Conservation (phyloP, 1,140 invertebrate genomes). For the Monomorium pharaonis region DNA sequence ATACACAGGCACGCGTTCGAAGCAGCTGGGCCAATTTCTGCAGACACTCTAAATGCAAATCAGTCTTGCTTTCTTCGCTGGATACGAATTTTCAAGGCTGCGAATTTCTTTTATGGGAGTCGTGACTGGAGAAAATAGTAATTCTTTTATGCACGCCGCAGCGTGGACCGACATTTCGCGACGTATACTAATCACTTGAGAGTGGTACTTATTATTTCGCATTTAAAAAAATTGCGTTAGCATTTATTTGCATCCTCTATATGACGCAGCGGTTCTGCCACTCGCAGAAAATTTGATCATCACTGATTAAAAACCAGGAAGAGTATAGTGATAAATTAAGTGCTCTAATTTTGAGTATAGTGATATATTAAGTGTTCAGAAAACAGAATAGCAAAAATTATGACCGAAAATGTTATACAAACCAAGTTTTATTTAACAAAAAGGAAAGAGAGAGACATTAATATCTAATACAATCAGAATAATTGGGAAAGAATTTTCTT, state of each 20-base stretch:
- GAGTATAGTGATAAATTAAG: neutral
- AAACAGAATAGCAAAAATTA: neutral
- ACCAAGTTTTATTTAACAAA: neutral
- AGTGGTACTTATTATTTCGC: constrained; percentile 4
- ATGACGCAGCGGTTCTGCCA: neutral
- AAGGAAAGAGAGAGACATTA: neutral
- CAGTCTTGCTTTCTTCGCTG: neutral
- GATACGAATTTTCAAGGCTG: neutral
- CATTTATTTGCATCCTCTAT: neutral
- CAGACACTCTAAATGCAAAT: constrained; percentile 44
- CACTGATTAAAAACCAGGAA: neutral
- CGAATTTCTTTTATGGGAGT: neutral
- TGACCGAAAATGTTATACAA: neutral
- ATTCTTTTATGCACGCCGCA: neutral
- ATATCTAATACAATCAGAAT: neutral
- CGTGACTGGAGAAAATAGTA: neutral
- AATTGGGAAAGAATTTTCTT: neutral
- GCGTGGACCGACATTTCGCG: neutral
- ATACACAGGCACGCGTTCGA: neutral
- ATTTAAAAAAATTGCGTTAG: neutral
- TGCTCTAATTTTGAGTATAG: neutral
- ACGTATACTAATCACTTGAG: neutral
- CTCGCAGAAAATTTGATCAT: neutral
- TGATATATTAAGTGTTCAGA: neutral
- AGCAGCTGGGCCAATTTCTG: neutral